phyloP scores from a whole-genome alignment of 2,113 vertebrate genomes.

The Serilophus lunatus region DNA sequence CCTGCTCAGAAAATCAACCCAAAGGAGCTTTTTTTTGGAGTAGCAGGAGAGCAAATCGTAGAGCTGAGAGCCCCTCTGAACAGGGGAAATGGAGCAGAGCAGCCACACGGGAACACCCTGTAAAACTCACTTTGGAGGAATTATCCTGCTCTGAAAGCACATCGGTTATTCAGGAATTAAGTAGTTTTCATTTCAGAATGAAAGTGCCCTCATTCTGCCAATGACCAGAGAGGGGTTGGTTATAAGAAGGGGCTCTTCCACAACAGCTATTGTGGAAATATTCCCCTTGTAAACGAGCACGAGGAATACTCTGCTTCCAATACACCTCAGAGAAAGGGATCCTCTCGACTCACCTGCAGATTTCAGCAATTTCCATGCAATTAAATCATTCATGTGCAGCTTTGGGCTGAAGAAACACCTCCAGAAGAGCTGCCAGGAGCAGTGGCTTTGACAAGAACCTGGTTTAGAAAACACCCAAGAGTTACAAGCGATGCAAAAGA shows the following conservation, averaged over 20 bases:
- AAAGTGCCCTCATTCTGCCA: not conserved
- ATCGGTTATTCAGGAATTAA: not conserved
- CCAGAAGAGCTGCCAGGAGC: not conserved
- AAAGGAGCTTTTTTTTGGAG: not conserved
- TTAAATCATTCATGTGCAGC: not conserved
- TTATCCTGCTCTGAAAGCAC: not conserved
- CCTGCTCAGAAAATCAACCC: not conserved
- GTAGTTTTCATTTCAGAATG: not conserved
- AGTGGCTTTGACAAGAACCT: not conserved
- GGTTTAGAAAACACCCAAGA: not conserved
- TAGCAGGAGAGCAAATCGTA: not conserved
- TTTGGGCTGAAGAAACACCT: not conserved
- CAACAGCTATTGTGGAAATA: not conserved
- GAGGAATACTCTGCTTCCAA: not conserved
- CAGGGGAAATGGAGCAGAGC: not conserved
- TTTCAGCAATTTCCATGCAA: not conserved
- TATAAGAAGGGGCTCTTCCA: not conserved
- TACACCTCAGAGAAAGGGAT: not conserved
- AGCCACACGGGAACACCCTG: not conserved
- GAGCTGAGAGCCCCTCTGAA: not conserved
- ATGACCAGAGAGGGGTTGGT: not conserved
- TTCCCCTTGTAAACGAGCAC: not conserved
- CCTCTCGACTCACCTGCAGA: not conserved
- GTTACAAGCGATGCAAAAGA: not conserved
- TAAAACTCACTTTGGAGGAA: slow-evolving; percentile 1